These are phyloP conservation scores for Caenorhabditis tropicalis DNA, from an alignment of 1,140 invertebrate genomes.

Conservation along the genomic window DNA sequence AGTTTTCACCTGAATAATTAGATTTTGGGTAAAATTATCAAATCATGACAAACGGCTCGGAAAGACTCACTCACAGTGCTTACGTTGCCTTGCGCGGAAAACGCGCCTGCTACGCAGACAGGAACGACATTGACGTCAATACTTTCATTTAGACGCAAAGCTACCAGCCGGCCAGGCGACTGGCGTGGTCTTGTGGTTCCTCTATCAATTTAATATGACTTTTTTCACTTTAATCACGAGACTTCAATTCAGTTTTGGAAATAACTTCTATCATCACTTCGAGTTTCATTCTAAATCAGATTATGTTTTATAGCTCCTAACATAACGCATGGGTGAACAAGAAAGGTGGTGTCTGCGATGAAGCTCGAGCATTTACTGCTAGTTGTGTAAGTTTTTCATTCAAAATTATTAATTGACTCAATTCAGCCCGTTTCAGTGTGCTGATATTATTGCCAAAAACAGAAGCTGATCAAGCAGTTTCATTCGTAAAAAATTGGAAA, in stretches of 20 bases:
- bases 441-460: background rate
- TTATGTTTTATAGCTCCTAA: background rate
- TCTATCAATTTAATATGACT: background rate
- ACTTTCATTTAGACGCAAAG: background rate
- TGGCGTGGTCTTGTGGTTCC: background rate
- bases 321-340: constrained; percentile 15
- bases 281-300: background rate
- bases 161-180: background rate
- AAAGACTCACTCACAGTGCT: too few relatives aligned
- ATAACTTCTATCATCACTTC: too few relatives aligned
- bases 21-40: too few relatives aligned
- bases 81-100: background rate
- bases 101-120: background rate
- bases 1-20: background rate
- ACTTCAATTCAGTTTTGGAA: too few relatives aligned
- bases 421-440: background rate
- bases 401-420: background rate
- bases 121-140: background rate
- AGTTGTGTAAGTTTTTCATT: background rate
- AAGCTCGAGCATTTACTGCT: background rate
- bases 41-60: too few relatives aligned
- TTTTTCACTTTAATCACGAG: background rate
- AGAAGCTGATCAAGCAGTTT: background rate
- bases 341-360: constrained; percentile 21
- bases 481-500: constrained; percentile 10